Evolutionary conservation across 2,113 vertebrate genomes (phyloP).

Genomic region (Elachura formosa): DNA sequence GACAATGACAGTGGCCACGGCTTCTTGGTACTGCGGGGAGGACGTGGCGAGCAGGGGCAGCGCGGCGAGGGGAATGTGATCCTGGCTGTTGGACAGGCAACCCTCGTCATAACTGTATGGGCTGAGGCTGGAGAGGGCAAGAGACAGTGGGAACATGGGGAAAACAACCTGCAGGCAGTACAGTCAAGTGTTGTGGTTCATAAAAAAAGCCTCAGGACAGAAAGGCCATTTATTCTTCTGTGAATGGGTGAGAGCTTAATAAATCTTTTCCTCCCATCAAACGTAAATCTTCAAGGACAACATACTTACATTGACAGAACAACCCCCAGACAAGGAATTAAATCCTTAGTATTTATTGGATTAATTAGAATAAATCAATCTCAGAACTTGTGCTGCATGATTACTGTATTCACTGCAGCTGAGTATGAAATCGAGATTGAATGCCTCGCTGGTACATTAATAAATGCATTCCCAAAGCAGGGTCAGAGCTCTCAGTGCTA

Average conservation of each 20-base stretch:
- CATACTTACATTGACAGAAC: slow-evolving; percentile 13
- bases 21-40: slow-evolving; percentile 94
- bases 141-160: background rate
- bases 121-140: slow-evolving; percentile 79
- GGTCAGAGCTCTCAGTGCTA: background rate
- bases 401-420: slow-evolving; percentile 22
- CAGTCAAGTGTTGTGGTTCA: background rate
- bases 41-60: slow-evolving; percentile 93
- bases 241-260: slow-evolving; percentile 31
- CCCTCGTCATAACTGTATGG: slow-evolving; percentile 93
- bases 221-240: background rate
- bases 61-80: slow-evolving; percentile 94
- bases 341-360: slow-evolving; percentile 44
- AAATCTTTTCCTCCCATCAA: slow-evolving; percentile 29
- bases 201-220: background rate
- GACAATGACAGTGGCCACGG: slow-evolving; percentile 87
- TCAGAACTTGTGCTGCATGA: background rate
- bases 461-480: background rate
- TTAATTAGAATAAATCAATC: slow-evolving; percentile 64
- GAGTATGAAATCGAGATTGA: slow-evolving; percentile 44
- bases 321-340: slow-evolving; percentile 48
- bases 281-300: slow-evolving; percentile 46
- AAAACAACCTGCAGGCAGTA: background rate
- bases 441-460: background rate
- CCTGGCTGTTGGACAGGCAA: slow-evolving; percentile 95